Percentiles rank a stretch among this genome's conserved stretches.
These are phyloP conservation scores for Monoplex corrugatus DNA, from an alignment of 2,888 invertebrate genomes.

Conservation along the genomic window DNA sequence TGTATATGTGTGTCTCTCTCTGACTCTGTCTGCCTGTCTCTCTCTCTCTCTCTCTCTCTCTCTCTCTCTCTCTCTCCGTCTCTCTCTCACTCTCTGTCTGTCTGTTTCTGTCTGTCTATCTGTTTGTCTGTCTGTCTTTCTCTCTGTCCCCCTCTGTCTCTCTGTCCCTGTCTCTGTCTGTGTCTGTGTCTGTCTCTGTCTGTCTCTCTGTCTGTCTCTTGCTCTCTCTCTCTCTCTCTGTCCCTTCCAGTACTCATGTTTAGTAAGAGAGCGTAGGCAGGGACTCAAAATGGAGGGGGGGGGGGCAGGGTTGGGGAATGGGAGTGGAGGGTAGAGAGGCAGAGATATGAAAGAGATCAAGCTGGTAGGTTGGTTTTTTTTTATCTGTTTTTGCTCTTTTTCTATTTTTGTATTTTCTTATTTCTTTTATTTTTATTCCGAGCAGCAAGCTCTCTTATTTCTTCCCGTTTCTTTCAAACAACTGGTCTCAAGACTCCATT, in stretches of 20 bases:
- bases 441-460: neutral
- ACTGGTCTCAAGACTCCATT: conserved; percentile 1
- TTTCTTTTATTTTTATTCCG: too few species aligned
- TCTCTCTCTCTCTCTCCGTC: neutral
- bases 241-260: too few species aligned
- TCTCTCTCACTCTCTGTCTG: neutral
- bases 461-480: neutral
- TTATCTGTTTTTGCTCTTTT: too few species aligned
- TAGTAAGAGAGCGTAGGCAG: neutral
- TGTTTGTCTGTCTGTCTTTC: conserved; percentile 9
- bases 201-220: neutral
- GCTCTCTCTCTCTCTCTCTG: neutral
- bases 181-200: conserved; percentile 15
- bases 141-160: neutral
- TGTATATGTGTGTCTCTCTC: neutral
- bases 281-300: neutral
- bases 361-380: neutral
- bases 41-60: neutral
- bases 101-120: conserved; percentile 14
- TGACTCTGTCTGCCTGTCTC: neutral
- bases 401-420: too few species aligned
- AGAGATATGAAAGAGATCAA: neutral
- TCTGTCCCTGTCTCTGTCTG: neutral
- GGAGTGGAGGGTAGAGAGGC: neutral
- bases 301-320: neutral